Evolutionary conservation across 2,113 vertebrate species (phyloP).

Genomic region (Aspidoscelis tigris): DNA sequence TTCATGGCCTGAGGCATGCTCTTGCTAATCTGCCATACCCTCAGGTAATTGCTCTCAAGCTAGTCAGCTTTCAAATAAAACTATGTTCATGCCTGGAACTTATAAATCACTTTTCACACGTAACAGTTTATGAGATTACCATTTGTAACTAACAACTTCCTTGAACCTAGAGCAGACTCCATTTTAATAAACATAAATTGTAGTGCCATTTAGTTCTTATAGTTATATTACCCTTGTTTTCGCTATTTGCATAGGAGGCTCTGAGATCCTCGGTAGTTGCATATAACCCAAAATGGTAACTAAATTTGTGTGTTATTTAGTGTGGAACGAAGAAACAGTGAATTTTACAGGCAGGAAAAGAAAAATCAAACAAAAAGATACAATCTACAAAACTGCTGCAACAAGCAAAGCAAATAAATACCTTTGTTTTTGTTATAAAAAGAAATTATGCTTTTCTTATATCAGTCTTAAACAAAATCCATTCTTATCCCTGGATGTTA

Average conservation of each 20-base stretch:
- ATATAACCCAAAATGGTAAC: too few species aligned
- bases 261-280: too few species aligned
- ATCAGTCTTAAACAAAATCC: not conserved
- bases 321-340: too few species aligned
- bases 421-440: not conserved
- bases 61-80: constrained; percentile 3
- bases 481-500: not conserved
- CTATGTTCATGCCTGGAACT: not conserved
- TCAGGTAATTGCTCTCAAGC: not conserved
- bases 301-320: too few species aligned
- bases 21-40: not conserved
- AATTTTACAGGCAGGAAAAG: too few species aligned
- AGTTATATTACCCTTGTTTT: too few species aligned
- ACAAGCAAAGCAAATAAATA: not conserved
- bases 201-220: not conserved
- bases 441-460: not conserved
- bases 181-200: not conserved
- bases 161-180: not conserved
- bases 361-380: too few species aligned
- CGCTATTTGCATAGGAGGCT: too few species aligned
- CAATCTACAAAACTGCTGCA: not conserved
- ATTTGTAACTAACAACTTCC: not conserved
- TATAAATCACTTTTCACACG: not conserved
- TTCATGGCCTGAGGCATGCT: not conserved
- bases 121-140: not conserved